phyloP scores from a whole-genome alignment of 1,140 invertebrate genomes.

The Drosophila sp. region DNA sequence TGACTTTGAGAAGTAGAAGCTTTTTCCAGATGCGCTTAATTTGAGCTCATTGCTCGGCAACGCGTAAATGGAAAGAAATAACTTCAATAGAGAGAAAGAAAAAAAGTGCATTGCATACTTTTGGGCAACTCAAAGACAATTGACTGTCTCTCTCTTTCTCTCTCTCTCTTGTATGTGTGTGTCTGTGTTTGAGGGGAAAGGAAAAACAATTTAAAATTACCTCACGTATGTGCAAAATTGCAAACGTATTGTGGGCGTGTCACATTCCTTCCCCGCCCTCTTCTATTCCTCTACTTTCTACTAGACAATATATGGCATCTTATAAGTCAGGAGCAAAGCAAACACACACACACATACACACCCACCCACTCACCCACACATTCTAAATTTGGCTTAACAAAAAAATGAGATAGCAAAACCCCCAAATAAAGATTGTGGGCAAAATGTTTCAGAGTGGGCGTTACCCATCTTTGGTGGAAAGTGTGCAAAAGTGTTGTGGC shows the following conservation, averaged over 20 bases:
- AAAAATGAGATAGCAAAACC: neutral
- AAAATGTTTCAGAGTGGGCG: constrained; percentile 52
- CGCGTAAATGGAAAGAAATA: constrained; percentile 67
- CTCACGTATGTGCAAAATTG: constrained; percentile 78
- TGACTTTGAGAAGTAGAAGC: constrained; percentile 13
- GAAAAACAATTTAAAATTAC: constrained; percentile 78
- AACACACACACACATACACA: constrained; percentile 45
- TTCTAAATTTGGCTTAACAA: constrained; percentile 49
- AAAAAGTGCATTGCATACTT: constrained; percentile 53
- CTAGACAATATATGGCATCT: constrained; percentile 73
- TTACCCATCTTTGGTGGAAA: constrained; percentile 17
- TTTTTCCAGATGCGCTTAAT: constrained; percentile 68
- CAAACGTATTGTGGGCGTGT: constrained; percentile 75
- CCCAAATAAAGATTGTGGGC: constrained; percentile 39
- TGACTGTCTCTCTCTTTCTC: neutral
- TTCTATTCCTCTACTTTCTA: constrained; percentile 11
- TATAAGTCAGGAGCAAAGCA: constrained; percentile 77
- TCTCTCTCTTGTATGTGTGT: neutral
- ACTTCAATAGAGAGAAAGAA: constrained; percentile 33
- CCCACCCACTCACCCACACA: constrained; percentile 38
- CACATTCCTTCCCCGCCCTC: constrained; percentile 17
- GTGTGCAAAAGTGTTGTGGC: constrained; percentile 61
- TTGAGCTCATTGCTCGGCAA: constrained; percentile 68
- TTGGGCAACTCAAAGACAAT: constrained; percentile 23
- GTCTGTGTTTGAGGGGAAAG: constrained; percentile 17